These are phyloP conservation scores for Cacatua alba DNA, from an alignment of 2,113 vertebrate genomes.

Conservation along the genomic window DNA sequence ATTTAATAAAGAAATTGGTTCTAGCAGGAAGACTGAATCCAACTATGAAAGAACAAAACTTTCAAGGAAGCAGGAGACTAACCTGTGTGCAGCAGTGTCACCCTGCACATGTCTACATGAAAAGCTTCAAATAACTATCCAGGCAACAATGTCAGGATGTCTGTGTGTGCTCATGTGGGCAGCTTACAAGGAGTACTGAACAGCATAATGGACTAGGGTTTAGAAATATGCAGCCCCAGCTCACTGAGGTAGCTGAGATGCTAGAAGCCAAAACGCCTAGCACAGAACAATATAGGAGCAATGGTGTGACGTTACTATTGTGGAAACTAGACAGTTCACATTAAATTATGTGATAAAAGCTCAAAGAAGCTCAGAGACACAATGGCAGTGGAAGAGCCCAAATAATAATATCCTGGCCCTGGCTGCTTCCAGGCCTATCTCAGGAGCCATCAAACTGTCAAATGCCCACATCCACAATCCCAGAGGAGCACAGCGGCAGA, in stretches of 20 bases:
- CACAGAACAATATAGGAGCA: background rate
- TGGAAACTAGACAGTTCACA: background rate
- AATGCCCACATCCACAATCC: background rate
- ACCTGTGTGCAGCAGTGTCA: too few species aligned
- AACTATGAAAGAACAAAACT: background rate
- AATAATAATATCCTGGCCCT: background rate
- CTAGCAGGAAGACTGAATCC: background rate
- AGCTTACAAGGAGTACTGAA: background rate
- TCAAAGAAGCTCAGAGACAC: background rate
- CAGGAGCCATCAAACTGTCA: background rate
- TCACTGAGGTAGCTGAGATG: background rate
- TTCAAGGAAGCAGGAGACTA: background rate
- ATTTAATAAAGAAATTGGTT: background rate
- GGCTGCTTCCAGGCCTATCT: background rate
- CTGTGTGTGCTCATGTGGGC: background rate
- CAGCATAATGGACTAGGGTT: background rate
- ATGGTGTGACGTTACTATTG: background rate
- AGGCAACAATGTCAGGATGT: background rate
- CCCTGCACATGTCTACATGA: background rate
- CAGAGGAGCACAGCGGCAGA: background rate
- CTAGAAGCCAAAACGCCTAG: background rate
- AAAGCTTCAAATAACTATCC: background rate
- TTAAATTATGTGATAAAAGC: background rate
- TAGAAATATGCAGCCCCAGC: background rate
- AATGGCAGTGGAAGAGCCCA: background rate